Conservation (phyloP, 2,888 invertebrate genomes). For the Idaea dimidiata region DNA sequence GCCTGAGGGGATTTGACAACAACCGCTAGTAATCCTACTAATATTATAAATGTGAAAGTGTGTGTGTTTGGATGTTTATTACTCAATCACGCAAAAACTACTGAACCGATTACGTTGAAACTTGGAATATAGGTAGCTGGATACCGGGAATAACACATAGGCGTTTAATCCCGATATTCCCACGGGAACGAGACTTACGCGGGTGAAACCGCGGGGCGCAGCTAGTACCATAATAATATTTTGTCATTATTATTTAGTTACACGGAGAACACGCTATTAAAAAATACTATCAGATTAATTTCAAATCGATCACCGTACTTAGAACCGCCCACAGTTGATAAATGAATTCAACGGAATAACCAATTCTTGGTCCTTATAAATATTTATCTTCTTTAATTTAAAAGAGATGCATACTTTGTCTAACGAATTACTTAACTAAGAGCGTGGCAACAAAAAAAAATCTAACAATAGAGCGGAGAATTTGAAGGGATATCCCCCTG, state of each 20-base stretch:
- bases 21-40: too few relatives aligned
- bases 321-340: neutral
- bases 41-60: too few relatives aligned
- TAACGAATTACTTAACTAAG: slow-evolving; percentile 31
- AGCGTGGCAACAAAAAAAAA: slow-evolving; percentile 54
- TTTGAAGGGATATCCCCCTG: slow-evolving; percentile 62
- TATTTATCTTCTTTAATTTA: slow-evolving; percentile 7
- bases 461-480: slow-evolving; percentile 67
- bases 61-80: too few relatives aligned
- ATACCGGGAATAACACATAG: too few relatives aligned
- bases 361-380: slow-evolving; percentile 7
- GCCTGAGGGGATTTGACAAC: too few relatives aligned
- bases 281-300: neutral
- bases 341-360: slow-evolving; percentile 9
- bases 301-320: neutral
- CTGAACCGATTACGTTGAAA: too few relatives aligned
- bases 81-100: too few relatives aligned
- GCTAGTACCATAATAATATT: neutral
- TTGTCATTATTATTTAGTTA: neutral
- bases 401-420: slow-evolving; percentile 13
- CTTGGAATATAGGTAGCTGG: too few relatives aligned
- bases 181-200: too few relatives aligned
- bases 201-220: too few relatives aligned
- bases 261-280: neutral
- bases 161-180: too few relatives aligned